These are phyloP conservation scores for Chaitophorus viminalis DNA, from an alignment of 2,888 invertebrate genomes.

Conservation along the genomic window DNA sequence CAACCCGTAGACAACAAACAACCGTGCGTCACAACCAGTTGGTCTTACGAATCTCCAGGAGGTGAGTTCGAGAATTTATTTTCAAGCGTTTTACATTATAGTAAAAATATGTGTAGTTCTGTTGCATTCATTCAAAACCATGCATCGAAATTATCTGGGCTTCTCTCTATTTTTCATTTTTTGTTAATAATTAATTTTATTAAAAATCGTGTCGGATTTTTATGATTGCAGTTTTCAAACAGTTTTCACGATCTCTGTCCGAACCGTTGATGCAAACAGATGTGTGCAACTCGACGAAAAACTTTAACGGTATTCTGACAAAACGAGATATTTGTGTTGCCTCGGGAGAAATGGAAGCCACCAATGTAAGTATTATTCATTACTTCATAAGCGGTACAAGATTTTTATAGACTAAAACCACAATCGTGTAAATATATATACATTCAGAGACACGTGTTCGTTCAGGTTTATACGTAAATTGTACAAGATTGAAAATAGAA, in stretches of 20 bases:
- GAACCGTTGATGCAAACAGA: constrained; percentile 70
- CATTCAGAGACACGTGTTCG: not conserved
- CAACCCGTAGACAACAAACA: constrained; percentile 69
- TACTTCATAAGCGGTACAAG: not conserved
- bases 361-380: constrained; percentile 27
- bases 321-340: constrained; percentile 72
- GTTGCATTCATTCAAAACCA: no score
- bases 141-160: no score
- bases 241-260: constrained; percentile 66
- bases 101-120: no score
- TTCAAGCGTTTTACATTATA: no score
- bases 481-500: not conserved
- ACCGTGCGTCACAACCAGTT: constrained; percentile 73
- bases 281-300: constrained; percentile 73
- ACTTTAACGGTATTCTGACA: constrained; percentile 73
- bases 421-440: not conserved
- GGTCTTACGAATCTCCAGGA: constrained; percentile 71
- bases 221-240: constrained; percentile 51
- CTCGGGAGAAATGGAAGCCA: constrained; percentile 47
- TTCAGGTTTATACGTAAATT: not conserved
- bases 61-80: constrained; percentile 66
- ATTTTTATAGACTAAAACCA: no score
- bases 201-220: not conserved
- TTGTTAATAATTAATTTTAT: not conserved
- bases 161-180: no score